Base-by-base conservation (phyloP, 2,113 vertebrate species). In the Xiphophorus hellerii region DNA sequence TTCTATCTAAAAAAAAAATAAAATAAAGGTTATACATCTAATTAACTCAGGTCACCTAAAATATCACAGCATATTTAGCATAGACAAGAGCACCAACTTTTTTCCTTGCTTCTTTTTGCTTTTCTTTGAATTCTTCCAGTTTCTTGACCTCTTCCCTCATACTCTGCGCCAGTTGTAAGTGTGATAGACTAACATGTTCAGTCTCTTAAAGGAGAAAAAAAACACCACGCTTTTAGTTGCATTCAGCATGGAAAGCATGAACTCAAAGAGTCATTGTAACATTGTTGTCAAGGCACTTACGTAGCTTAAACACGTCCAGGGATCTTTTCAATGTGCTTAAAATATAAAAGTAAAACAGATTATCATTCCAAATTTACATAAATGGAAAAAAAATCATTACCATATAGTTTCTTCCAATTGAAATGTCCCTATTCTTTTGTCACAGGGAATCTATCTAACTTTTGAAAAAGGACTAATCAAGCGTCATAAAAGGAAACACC, bases 101-200 rank as follows among this genome's bases (percentile, higher is more conserved):
- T 61, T 98, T 99, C 66, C 93, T 90, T 10, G 94, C 90, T 27
- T 96, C 93, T 76, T 96, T 98, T 77, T 99, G 97, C 77, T 93
- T 96, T 87, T 98, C 97, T 86, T 95, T 94, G 92, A 99, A 99
- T 9, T 99, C 97, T 54, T 99, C 98, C 90, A 98, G 93, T 82
- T 95, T 98, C 82, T 93, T 97, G 5, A 95, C 96, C 81, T 99
- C 97, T 12, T 98, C 97, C 58, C 95, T 94, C 73, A 99, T 92
- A 14, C 84, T 95, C 69, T 97, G 96, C 0, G 97, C 97, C 81
- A 99, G 92, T 27, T 98, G 97, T 63, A 97, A 93, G 78, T 98
- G 98, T 76, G 95, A 91, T 17, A 96, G 93, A 27, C 97, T 96
- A 30, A 97, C 94, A 5, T 90, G 95, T 91, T 99, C 98, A 3